These are phyloP conservation scores for Scaeva pyrastri DNA, from an alignment of 2,888 invertebrate species.

Conservation along the genomic window DNA sequence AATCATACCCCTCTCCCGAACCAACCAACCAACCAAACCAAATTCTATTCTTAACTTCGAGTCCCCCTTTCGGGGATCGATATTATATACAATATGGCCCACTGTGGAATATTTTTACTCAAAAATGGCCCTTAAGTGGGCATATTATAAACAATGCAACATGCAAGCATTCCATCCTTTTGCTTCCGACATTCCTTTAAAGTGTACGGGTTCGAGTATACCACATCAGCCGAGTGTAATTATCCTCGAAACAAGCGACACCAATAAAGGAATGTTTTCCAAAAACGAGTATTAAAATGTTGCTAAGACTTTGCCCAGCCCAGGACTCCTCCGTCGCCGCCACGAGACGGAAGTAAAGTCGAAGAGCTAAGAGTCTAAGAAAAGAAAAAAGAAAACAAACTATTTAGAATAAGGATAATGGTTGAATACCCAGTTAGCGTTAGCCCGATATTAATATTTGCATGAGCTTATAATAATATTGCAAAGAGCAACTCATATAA, in stretches of 20 bases:
- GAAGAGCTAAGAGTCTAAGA: conserved; percentile 7
- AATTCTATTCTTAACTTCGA: not conserved
- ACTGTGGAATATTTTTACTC: conserved; percentile 41
- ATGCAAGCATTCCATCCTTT: conserved; percentile 60
- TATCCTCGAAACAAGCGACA: conserved; percentile 57
- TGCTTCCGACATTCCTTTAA: conserved; percentile 33
- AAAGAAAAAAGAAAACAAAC: conserved; percentile 4
- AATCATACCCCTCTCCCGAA: not conserved
- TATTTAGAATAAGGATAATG: conserved; percentile 25
- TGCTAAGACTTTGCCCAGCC: not conserved
- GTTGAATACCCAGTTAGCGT: not conserved
- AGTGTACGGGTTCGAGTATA: not conserved
- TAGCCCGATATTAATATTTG: conserved; percentile 29
- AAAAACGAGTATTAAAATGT: conserved; percentile 14
- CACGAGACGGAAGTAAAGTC: conserved; percentile 14
- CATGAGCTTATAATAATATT: conserved; percentile 26
- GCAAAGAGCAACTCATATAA: not conserved
- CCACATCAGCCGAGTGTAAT: conserved; percentile 35
- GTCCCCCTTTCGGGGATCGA: conserved; percentile 17
- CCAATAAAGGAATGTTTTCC: conserved; percentile 31
- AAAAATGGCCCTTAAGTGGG: conserved; percentile 61
- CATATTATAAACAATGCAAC: conserved; percentile 62
- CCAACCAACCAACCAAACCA: not conserved
- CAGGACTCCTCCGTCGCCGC: not conserved
- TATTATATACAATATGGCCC: conserved; percentile 28